Evolutionary conservation across 1,140 invertebrate genomes (phyloP), one percentile per base, ranked within the genome.

Genomic region (Halictus rubicundus): DNA sequence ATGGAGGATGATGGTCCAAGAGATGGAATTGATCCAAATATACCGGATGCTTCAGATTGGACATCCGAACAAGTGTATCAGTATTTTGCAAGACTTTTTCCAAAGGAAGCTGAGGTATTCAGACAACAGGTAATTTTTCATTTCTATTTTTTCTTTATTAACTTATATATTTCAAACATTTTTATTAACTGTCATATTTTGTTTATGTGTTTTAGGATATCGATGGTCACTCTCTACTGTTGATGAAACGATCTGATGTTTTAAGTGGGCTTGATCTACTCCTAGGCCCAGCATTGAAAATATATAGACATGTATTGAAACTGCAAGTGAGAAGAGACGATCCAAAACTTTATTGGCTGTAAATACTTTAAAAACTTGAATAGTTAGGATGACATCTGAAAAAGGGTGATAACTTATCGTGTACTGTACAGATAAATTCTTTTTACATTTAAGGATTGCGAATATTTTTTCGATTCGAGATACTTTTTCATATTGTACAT

Each of bases 251-350:
- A 83, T 94, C 94, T 49, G 97, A 98, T 89, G 96, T 98, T 5
- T 93, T 98, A 4, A 95, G 94, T 59, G 96, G 96, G 42, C 92
- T 98, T 60, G 95, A 96, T 71, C 92, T 98, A 27, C 96, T 97
- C 80, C 92, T 98, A 1, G 97, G 97, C 16, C 97, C 97, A 37
- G 97, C 97, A 8, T 93, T 98, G 8, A 97, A 98, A 90, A 95
- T 98, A 66, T 98, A 97, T 90, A 94, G 96, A 60, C 96, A 97
- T 77, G 94, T 96, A 74, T 93, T 96, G 21, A 96, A 95, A 90
- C 91, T 96, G 68, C 95, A 96, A 91, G 94, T 95, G 54, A 93
- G 95, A 80, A 94, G 94, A 81, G 95, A 96, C 90, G 95, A 96
- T 88, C 94, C 94, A 64, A 94, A 94, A 70, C 94, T 96, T 83